These are phyloP conservation scores for Pararge aegeria DNA, from an alignment of 1,140 invertebrate genomes.

Conservation along the genomic window DNA sequence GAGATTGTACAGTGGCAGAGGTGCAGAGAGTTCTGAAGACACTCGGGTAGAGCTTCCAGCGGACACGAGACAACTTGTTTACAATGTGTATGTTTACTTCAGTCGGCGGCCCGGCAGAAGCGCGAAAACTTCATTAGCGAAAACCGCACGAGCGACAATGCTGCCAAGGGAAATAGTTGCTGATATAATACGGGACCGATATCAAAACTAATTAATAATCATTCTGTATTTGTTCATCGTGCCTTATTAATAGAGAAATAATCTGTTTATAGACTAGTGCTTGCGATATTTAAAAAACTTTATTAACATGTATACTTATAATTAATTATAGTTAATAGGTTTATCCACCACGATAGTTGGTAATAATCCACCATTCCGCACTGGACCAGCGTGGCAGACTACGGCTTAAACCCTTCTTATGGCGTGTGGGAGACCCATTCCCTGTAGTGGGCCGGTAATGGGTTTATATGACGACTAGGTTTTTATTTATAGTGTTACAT, in stretches of 20 bases:
- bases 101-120: slow-evolving; percentile 60
- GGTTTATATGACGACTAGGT: no score
- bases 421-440: no score
- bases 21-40: slow-evolving; percentile 45
- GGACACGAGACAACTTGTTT: slow-evolving; percentile 68
- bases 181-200: slow-evolving; percentile 67
- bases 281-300: neutral
- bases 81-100: slow-evolving; percentile 74
- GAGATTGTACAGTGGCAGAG: slow-evolving; percentile 59
- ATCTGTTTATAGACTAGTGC: neutral
- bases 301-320: neutral
- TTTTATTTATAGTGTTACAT: no score
- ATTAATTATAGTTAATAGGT: no score
- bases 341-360: neutral
- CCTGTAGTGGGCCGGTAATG: no score
- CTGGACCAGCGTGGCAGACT: no score
- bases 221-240: neutral
- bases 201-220: slow-evolving; percentile 7
- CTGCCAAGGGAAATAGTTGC: slow-evolving; percentile 68
- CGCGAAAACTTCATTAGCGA: slow-evolving; percentile 61
- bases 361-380: no score
- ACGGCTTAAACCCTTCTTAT: no score
- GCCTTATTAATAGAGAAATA: neutral
- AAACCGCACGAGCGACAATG: slow-evolving; percentile 70
- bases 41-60: slow-evolving; percentile 58